Evolutionary conservation across 35 echinoderm and acorn worm genomes (phyloP), one percentile per base, ranked within the genome.

Genomic region (Acanthaster planci): DNA sequence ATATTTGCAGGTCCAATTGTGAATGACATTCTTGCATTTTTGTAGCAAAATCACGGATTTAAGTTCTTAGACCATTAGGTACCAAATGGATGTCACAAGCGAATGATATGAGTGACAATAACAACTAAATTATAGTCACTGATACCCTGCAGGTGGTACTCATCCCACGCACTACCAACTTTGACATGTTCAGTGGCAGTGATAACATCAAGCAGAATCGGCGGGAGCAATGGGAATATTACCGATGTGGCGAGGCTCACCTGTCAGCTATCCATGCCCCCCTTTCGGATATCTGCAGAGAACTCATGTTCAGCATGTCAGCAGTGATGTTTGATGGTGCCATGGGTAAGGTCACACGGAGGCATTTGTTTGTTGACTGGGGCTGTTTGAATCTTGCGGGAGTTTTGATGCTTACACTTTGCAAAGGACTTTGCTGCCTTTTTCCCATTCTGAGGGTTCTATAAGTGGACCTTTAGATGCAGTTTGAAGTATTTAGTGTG

Each of bases 241-340:
- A 99, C 68, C 40, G 89, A 17, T 94, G 96, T 83, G 85, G 77
- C 21, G 96, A 99, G 38, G 82, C 91, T 35, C 86, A 89, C 27
- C 78, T 89, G 55, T 86, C 85, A 39, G 96, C 88, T 0, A 40
- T 76, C 36, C 92, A 91, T 79, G 67, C 68, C 44, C 50, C 37
- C 2, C 40, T 91, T 12, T 55, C 89, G 10, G 76, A 86, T 44
- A 58, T 89, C 39, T 99, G 96, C 51, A 58, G 88, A 54, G 84
- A 94, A 37, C 87, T 99, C 50, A 91, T 99, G 79, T 99, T 99
- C 82, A 99, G 92, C 47, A 89, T 99, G 86, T 99, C 92, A 30
- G 80, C 96, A 6, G 64, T 91, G 15, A 81, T 83, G 23, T 90
- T 89, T 83, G 86, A 99, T 79, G 96, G 96, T 23, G 96, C 92